Evolutionary conservation across 2,113 vertebrate genomes (phyloP), one percentile per base, ranked within the genome.

Genomic region (Cynopterus brachyotis): DNA sequence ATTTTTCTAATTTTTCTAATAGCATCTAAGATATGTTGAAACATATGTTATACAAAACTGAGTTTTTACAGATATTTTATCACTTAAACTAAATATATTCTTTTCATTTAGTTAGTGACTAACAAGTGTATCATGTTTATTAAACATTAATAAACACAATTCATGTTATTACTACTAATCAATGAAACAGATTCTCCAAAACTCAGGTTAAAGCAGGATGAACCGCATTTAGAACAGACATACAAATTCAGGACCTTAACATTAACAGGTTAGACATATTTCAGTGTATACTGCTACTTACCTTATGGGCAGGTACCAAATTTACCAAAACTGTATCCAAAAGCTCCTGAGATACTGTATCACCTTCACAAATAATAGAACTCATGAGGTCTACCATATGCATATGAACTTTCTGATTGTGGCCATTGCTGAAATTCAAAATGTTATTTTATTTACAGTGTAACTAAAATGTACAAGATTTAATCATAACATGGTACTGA

Each of bases 331-430:
- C 99, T 0, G 99, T 99, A 98, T 99, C 99, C 98, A 99, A 95
- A 95, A 99, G 99, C 97, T 99, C 99, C 98, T 99, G 99, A 0
- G 99, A 99, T 19, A 99, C 99, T 0, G 99, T 99, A 98, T 99
- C 99, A 30, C 99, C 99, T 97, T 99, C 99, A 86, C 99, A 99
- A 98, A 99, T 99, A 97, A 99, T 99, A 89, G 99, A 99, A 97
- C 99, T 99, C 99, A 99, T 99, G 70, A 99, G 98, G 98, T 99
- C 99, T 97, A 99, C 99, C 99, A 99, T 99, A 80, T 99, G 99
- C 99, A 99, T 99, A 96, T 99, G 99, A 84, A 99, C 99, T 98
- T 99, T 99, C 98, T 99, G 99, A 98, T 99, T 99, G 98, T 99
- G 99, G 72, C 99, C 99, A 0, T 99, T 99, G 98, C 99, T 99